phyloP scores from a whole-genome alignment of 2,888 invertebrate species.

The Erebia epiphron region DNA sequence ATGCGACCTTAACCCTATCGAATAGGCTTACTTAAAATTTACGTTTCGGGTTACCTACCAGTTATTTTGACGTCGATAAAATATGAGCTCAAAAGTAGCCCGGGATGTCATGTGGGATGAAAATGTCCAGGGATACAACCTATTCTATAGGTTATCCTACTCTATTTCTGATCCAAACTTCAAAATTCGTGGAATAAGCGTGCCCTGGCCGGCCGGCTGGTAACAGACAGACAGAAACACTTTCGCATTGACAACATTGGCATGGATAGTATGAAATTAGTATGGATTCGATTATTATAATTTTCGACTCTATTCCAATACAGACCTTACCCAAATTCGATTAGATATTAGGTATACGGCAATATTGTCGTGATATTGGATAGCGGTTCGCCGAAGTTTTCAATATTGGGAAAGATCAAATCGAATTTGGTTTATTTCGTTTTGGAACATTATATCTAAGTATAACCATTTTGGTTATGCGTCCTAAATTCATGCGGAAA shows the following conservation, averaged over 20 bases:
- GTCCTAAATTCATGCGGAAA: too few relatives aligned
- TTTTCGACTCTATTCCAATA: background rate
- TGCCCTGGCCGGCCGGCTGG: too few relatives aligned
- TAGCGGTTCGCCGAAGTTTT: background rate
- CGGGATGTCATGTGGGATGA: too few relatives aligned
- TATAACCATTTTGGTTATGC: too few relatives aligned
- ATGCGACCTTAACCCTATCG: too few relatives aligned
- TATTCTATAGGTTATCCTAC: too few relatives aligned
- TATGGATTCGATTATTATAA: background rate
- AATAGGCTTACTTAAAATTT: background rate
- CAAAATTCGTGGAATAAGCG: too few relatives aligned
- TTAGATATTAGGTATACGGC: background rate
- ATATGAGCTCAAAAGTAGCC: background rate
- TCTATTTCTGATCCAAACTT: too few relatives aligned
- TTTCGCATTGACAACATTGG: too few relatives aligned
- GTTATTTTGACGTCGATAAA: background rate
- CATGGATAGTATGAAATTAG: background rate
- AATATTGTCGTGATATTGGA: constrained; percentile 7
- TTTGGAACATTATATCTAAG: background rate
- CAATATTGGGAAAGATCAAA: constrained; percentile 1
- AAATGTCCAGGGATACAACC: too few relatives aligned
- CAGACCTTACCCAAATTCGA: background rate
- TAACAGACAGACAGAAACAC: too few relatives aligned
- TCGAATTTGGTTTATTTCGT: constrained; percentile 6
- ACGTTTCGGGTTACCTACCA: background rate